Evolutionary conservation across 2,888 invertebrate species (phyloP).

Genomic region (Melipona bicolor): DNA sequence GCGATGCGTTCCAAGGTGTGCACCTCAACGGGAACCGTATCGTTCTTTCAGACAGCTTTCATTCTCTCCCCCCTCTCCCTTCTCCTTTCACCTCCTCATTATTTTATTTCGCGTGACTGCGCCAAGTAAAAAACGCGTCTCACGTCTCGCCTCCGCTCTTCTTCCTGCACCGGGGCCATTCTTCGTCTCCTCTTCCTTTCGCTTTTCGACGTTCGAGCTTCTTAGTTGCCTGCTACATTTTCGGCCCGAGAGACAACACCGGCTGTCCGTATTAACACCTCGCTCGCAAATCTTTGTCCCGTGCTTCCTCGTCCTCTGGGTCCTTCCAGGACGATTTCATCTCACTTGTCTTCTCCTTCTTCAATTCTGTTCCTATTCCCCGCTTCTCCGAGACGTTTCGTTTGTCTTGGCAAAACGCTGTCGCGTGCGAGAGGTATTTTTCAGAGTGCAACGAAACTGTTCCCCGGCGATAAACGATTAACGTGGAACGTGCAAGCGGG

Average conservation of each 20-base stretch:
- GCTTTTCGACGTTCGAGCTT: background rate
- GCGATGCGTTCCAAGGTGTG: constrained; percentile 46
- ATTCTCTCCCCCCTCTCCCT: constrained; percentile 25
- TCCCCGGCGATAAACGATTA: background rate
- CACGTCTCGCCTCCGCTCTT: constrained; percentile 21
- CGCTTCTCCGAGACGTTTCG: background rate
- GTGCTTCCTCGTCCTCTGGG: constrained; percentile 1
- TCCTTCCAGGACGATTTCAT: constrained; percentile 2
- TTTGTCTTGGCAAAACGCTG: background rate
- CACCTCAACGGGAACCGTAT: constrained; percentile 39
- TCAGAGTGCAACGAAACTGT: background rate
- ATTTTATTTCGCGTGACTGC: constrained; percentile 74
- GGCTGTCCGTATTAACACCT: constrained; percentile 42
- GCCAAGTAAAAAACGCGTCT: constrained; percentile 62
- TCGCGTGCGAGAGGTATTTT: background rate
- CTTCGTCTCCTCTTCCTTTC: constrained; percentile 29
- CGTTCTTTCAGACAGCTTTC: constrained; percentile 53
- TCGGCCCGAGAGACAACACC: constrained; percentile 37
- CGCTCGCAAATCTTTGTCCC: constrained; percentile 36
- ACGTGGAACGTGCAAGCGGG: background rate
- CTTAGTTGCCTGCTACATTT: constrained; percentile 39
- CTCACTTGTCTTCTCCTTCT: constrained; percentile 4
- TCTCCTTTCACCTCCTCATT: constrained; percentile 65
- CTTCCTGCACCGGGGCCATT: constrained; percentile 20
- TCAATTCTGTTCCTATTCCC: background rate